Evolutionary conservation across 2,113 vertebrate species (phyloP).

Genomic region (Anarrhichthys ocellatus): DNA sequence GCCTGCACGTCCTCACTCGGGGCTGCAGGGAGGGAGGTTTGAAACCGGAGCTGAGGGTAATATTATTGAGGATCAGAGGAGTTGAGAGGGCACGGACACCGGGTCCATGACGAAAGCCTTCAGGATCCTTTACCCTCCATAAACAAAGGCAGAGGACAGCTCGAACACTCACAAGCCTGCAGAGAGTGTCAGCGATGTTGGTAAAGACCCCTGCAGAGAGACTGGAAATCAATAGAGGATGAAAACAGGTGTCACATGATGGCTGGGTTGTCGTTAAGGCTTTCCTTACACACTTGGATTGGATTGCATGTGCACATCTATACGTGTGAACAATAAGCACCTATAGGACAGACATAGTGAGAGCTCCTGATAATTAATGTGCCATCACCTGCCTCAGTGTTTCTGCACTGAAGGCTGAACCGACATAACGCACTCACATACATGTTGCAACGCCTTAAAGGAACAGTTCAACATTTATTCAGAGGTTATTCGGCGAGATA

Average conservation of each 20-base stretch:
- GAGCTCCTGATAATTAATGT: slow-evolving; percentile 23
- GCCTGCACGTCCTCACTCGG: slow-evolving; percentile 7
- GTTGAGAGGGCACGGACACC: slow-evolving; percentile 36
- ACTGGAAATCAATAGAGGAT: slow-evolving; percentile 5
- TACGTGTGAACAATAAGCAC: background rate
- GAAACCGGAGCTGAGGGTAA: slow-evolving; percentile 50
- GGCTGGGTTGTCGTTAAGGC: background rate
- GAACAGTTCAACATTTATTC: too few relatives aligned
- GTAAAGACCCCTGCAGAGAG: background rate
- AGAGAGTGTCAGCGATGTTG: background rate
- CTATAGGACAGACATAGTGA: background rate
- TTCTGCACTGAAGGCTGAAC: background rate
- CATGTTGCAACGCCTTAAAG: background rate
- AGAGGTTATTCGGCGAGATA: background rate
- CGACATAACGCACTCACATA: background rate
- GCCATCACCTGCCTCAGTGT: background rate
- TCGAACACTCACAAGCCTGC: background rate
- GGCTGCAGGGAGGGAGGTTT: slow-evolving; percentile 19
- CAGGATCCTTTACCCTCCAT: slow-evolving; percentile 34
- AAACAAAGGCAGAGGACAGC: slow-evolving; percentile 33
- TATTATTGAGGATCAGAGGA: slow-evolving; percentile 44
- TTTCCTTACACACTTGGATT: background rate
- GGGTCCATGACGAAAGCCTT: slow-evolving; percentile 33
- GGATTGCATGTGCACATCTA: background rate
- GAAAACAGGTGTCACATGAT: slow-evolving; percentile 30